phyloP scores from a whole-genome alignment of 2,797 vertebrate genomes.

The Heteromormyrus szaboi region DNA sequence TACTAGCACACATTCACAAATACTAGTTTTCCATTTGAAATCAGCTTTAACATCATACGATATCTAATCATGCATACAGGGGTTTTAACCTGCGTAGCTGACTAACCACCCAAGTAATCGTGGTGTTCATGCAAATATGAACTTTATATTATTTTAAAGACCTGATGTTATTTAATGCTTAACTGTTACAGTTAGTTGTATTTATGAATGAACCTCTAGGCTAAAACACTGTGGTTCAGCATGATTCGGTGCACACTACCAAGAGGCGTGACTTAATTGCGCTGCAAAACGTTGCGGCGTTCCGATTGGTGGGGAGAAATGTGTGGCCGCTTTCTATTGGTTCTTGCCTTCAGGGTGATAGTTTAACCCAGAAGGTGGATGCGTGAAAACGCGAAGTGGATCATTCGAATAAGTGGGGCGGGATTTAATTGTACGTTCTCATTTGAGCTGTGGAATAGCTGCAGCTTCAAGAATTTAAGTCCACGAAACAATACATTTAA shows the following conservation, averaged over 20 bases:
- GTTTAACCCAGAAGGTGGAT: neutral
- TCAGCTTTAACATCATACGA: neutral
- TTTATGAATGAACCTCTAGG: neutral
- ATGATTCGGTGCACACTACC: neutral
- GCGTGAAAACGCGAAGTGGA: neutral
- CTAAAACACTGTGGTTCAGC: neutral
- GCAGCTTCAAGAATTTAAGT: neutral
- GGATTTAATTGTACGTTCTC: neutral
- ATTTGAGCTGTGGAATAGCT: neutral
- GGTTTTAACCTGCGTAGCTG: neutral
- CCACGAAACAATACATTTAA: neutral
- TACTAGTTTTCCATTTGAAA: neutral
- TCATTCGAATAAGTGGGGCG: neutral
- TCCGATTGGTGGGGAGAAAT: conserved; percentile 55
- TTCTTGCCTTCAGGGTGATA: conserved; percentile 18
- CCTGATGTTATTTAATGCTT: neutral
- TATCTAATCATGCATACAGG: neutral
- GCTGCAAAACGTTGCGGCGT: neutral
- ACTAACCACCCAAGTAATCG: neutral
- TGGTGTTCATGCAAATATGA: neutral
- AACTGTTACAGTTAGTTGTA: neutral
- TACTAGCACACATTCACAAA: neutral
- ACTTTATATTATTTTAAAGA: neutral
- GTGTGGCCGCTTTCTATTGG: conserved; percentile 71
- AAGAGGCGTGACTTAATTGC: neutral